Base-by-base conservation (phyloP, 2,888 invertebrate species). In the Ormyrus labotus region DNA sequence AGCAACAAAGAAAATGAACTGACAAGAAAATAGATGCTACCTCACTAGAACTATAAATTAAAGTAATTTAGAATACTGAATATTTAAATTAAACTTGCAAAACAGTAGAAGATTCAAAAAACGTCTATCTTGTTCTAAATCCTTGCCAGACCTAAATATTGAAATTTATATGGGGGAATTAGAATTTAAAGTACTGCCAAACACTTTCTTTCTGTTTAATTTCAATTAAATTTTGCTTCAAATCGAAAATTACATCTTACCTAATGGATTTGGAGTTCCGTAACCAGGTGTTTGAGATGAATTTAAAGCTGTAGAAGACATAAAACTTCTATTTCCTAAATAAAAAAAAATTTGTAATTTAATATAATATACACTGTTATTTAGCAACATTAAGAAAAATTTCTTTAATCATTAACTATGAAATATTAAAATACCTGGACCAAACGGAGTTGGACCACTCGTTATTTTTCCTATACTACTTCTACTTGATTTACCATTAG, bases 391-490 rank as follows among this genome's bases (percentile, higher is more conserved):
- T 65, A 48, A 48, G 47, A 5, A 47, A 48, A 11, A 48, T 13
- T 61, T 53, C 6, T 8, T 9, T 34, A 65, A 45, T 11, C 53
- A 45, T 73, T 0, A 57, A 13, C n/a, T 34, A 57, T n/a, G 61
- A 19, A 48, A 61, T 55, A 60, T 60, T 73, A 81, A 78, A 10
- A 81, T 87, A 91, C 90, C 90, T 83, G 89, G 87, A 69, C 87
- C 86, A 87, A 94, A 94, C 6, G 94, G 94, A 7, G 94, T 94
- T 0, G 94, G 94, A 1, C 94, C 94, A 47, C 92, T 92, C 6
- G 92, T 92, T 61, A 93, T 91, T 84, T 91, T 92, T 45, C 87
- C 87, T 79, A 88, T 84, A 83, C 84, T 87, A 81, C 75, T 85
- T 55, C 87, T 85, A 61, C 82, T 87, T 65, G 85, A 85, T 83